These are phyloP conservation scores for Aphidius ervi DNA, from an alignment of 1,140 invertebrate species.

Conservation along the genomic window DNA sequence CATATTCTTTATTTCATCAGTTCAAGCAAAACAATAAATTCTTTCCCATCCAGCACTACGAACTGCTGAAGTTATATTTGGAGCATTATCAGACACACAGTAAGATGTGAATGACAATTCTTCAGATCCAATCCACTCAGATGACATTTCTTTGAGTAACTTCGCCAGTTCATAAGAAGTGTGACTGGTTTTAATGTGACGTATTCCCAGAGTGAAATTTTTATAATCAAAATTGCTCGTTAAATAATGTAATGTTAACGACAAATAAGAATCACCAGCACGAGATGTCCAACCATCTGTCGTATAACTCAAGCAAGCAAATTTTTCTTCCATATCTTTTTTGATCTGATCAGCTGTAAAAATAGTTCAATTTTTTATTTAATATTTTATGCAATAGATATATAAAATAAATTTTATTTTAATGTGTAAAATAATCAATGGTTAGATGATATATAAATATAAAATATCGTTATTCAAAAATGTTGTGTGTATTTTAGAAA, in stretches of 20 bases:
- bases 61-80: constrained; percentile 6
- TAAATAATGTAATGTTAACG: constrained; percentile 13
- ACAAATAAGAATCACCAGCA: not conserved
- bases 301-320: constrained; percentile 3
- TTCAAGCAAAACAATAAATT: not conserved
- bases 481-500: too few species aligned
- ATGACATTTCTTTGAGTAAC: not conserved
- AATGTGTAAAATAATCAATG: too few species aligned
- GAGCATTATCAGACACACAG: constrained; percentile 14
- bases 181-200: not conserved
- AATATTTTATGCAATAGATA: too few species aligned
- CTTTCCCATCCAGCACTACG: not conserved
- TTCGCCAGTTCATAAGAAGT: not conserved
- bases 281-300: constrained; percentile 9
- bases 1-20: too few species aligned
- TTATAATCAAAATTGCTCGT: constrained; percentile 2
- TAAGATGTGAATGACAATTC: not conserved
- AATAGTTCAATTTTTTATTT: constrained; percentile 5
- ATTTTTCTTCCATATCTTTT: not conserved
- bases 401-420: too few species aligned
- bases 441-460: too few species aligned
- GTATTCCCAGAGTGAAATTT: constrained; percentile 13
- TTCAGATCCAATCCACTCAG: not conserved
- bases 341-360: not conserved
- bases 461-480: too few species aligned